Base-by-base conservation (phyloP, 1,140 invertebrate genomes). In the Bombus affinis region DNA sequence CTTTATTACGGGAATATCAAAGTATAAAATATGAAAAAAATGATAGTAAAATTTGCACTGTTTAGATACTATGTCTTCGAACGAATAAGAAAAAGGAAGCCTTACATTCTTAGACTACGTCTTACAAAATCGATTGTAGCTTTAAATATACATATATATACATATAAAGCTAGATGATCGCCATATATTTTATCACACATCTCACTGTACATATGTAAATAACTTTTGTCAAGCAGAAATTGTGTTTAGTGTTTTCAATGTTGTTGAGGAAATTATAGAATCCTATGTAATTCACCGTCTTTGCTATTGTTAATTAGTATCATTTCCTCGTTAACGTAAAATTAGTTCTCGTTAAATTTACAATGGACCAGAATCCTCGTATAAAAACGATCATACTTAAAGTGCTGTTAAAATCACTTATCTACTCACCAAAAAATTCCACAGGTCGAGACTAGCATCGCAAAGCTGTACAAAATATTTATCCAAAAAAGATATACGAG, bases 201-300 rank as follows among this genome's bases (percentile, higher is more conserved):
- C 80, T 83, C 75, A 74, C 37, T 92, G 92, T 92, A 92, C 74
- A 92, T 92, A 92, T 92, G 91, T 92, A 92, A 88, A 89, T 88
- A 86, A 85, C n/a, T 25, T 85, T 44, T 59, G 37, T 39, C 74
- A 37, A 65, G 35, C 44, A 15, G 28, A 42, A 32, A 71, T 71
- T 68, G 25, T 57, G 25, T 85, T 72, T 53, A 22, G 22, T 72
- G 53, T 85, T 73, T 85, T 47, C 39, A 79, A 12, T 35, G 75
- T 78, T 68, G 47, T 78, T 68, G 2, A 59, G 22, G n/a, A 80
- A 83, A 84, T 25, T 37, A 72, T 79, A 85, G 42, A 71, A 42
- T 44, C 37, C n/a, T 71, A 42, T 53, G 18, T 77, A 79, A 62
- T 78, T 84, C 70, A 9, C 53, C 44, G n/a, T 53, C 66, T 32